phyloP scores from a whole-genome alignment of 53 echinoderm and acorn worm species.

The Antedon mediterranea region DNA sequence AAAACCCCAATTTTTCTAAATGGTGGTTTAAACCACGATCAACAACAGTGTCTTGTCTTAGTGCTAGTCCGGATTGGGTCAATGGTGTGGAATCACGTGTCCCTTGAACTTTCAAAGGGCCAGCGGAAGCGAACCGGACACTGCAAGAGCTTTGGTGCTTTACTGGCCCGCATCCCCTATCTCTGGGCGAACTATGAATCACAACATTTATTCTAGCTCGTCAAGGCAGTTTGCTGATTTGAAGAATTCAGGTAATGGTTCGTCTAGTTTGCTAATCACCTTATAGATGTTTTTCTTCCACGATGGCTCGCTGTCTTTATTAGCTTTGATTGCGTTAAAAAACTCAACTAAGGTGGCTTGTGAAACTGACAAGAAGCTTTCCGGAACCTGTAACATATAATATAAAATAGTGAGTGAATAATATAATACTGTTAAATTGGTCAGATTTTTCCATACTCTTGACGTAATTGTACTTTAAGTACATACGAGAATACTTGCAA shows the following conservation, averaged over 20 bases:
- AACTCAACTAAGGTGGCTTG: constrained; percentile 77
- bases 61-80: no score
- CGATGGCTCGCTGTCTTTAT: constrained; percentile 72
- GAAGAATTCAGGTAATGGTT: constrained; percentile 84
- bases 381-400: constrained; percentile 45
- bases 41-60: no score
- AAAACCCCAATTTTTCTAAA: no score
- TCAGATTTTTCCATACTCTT: not conserved
- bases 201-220: constrained; percentile 2
- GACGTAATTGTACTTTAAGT: not conserved
- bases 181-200: no score
- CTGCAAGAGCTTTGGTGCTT: no score
- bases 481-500: no score
- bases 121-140: no score
- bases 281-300: constrained; percentile 99
- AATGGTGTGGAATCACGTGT: not conserved
- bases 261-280: constrained; percentile 92
- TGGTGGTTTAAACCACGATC: no score
- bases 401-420: constrained; percentile 3
- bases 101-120: no score
- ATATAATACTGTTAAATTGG: not conserved
- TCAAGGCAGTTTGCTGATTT: constrained; percentile 82
- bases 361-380: constrained; percentile 65
- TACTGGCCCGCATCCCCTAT: no score
- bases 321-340: constrained; percentile 62